phyloP scores from a whole-genome alignment of 2,113 vertebrate species.

The Aphelocoma coerulescens region DNA sequence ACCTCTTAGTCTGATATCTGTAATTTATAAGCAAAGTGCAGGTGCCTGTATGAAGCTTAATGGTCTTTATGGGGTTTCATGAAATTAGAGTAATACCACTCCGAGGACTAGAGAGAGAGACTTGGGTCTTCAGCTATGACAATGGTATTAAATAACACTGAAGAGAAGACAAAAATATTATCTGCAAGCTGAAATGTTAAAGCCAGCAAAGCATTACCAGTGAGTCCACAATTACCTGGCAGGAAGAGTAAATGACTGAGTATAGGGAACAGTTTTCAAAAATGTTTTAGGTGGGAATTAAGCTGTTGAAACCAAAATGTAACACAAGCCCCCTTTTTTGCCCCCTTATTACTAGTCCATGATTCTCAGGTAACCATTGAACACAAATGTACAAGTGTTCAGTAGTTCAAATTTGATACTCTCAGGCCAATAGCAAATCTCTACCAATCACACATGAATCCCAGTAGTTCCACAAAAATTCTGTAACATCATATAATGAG shows the following conservation, averaged over 20 bases:
- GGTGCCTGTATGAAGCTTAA: neutral
- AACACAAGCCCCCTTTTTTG: neutral
- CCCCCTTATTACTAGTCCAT: neutral
- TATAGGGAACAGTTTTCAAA: neutral
- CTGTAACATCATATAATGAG: neutral
- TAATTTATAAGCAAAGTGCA: neutral
- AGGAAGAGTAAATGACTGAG: neutral
- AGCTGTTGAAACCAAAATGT: neutral
- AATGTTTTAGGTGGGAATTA: neutral
- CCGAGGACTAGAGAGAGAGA: neutral
- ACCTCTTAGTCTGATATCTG: neutral
- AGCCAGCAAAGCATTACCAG: neutral
- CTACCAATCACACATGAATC: neutral
- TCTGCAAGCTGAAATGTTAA: neutral
- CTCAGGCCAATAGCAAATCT: neutral
- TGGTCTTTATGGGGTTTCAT: neutral
- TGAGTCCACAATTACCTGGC: neutral
- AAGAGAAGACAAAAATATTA: neutral
- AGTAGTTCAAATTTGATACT: neutral
- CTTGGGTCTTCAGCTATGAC: neutral
- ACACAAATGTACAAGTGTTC: neutral
- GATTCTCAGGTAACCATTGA: neutral
- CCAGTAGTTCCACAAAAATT: neutral
- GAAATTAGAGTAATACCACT: neutral
- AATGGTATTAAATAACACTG: neutral